A percentile compares a stretch with the other conserved stretches of the same genome.
These are phyloP conservation scores for Lucinisca nassula DNA, from an alignment of 2,888 invertebrate genomes.

Conservation along the genomic window DNA sequence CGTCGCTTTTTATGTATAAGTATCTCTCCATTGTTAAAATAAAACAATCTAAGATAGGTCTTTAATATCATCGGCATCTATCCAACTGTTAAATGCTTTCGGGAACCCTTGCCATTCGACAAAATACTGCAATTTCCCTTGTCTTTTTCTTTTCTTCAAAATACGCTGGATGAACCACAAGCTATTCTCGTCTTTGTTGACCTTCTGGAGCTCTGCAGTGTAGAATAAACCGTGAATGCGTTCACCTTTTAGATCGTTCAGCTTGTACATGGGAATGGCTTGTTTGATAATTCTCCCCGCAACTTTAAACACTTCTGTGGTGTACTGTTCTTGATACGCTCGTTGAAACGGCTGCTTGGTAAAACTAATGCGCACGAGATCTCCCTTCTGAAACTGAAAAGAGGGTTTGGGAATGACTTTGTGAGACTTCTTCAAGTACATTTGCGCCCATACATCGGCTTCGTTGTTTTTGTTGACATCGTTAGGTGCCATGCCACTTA, in stretches of 20 bases:
- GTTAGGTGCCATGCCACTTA: slow-evolving; percentile 45
- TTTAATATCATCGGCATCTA: slow-evolving; percentile 55
- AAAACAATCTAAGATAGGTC: background rate
- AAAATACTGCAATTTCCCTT: slow-evolving; percentile 45
- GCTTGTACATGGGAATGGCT: slow-evolving; percentile 42
- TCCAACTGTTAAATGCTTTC: slow-evolving; percentile 55
- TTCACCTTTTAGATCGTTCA: slow-evolving; percentile 41
- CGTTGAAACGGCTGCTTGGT: slow-evolving; percentile 55
- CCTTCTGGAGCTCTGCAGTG: slow-evolving; percentile 45
- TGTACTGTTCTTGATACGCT: slow-evolving; percentile 64
- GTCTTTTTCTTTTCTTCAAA: slow-evolving; percentile 45
- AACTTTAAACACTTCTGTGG: slow-evolving; percentile 55
- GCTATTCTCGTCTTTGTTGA: slow-evolving; percentile 61
- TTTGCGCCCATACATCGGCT: slow-evolving; percentile 53
- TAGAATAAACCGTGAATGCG: slow-evolving; percentile 46
- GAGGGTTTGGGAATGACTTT: slow-evolving; percentile 31
- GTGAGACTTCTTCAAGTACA: slow-evolving; percentile 49
- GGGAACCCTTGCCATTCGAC: slow-evolving; percentile 60
- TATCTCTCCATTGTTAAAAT: slow-evolving; percentile 32
- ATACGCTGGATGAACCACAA: slow-evolving; percentile 67
- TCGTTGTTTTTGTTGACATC: slow-evolving; percentile 50
- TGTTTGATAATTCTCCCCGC: slow-evolving; percentile 30
- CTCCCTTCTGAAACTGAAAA: slow-evolving; percentile 36
- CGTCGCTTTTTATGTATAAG: slow-evolving; percentile 26
- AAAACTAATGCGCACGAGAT: slow-evolving; percentile 58